phyloP scores from a whole-genome alignment of 2,888 invertebrate genomes.

The Hymenopus coronatus region DNA sequence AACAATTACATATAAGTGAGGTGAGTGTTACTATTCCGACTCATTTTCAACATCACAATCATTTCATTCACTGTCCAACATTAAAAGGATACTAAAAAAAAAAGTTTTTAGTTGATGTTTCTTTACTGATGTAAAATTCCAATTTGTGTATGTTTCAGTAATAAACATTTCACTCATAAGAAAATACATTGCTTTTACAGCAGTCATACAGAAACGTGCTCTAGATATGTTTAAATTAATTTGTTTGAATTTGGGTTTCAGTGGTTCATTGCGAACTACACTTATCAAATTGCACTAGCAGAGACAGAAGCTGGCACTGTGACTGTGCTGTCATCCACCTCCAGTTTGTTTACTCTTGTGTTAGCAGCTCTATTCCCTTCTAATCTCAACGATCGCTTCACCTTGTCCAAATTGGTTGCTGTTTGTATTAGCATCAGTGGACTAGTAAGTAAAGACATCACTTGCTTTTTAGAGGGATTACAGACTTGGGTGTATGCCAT shows the following conservation, averaged over 20 bases:
- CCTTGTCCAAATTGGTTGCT: slow-evolving; percentile 79
- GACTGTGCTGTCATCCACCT: slow-evolving; percentile 83
- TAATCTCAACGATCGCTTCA: slow-evolving; percentile 75
- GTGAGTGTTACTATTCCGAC: too few relatives aligned
- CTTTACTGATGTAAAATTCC: not conserved
- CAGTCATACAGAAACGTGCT: too few relatives aligned
- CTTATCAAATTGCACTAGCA: slow-evolving; percentile 83
- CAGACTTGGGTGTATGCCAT: too few relatives aligned
- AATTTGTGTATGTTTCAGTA: not conserved
- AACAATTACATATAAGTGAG: too few relatives aligned
- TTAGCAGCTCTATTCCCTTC: slow-evolving; percentile 86
- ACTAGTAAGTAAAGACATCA: slow-evolving; percentile 60
- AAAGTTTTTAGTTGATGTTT: too few relatives aligned
- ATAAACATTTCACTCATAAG: too few relatives aligned
- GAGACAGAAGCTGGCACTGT: slow-evolving; percentile 83
- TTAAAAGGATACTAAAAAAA: too few relatives aligned
- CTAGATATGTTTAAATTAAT: not conserved
- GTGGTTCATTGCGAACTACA: slow-evolving; percentile 95
- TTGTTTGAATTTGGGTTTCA: slow-evolving; percentile 54
- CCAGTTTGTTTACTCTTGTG: slow-evolving; percentile 84
- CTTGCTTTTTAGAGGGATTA: not conserved
- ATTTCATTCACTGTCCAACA: too few relatives aligned
- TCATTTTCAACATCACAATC: too few relatives aligned
- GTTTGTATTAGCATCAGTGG: slow-evolving; percentile 75
- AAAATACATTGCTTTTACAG: too few relatives aligned